Percentiles rank a stretch among this genome's conserved stretches.
phyloP scores from a whole-genome alignment of 2,113 vertebrate genomes.

The Rhagologus leucostigma region DNA sequence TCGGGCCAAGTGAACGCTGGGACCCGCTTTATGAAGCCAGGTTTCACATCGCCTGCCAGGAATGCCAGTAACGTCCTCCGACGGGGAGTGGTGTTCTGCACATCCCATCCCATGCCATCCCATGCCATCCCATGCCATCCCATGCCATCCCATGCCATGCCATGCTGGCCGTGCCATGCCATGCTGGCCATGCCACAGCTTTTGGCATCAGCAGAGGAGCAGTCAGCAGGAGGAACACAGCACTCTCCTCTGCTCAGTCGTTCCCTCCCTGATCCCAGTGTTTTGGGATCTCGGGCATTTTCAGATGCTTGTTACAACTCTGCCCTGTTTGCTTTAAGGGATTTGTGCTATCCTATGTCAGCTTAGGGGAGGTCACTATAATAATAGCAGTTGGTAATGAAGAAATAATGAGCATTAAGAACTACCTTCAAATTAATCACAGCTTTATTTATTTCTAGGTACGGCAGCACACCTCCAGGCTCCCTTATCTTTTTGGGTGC shows the following conservation, averaged over 20 bases:
- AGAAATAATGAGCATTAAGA: slow-evolving; percentile 11
- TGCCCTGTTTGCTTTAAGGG: neutral
- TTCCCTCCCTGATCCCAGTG: neutral
- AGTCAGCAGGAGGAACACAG: fast-evolving
- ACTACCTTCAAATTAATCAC: slow-evolving; percentile 23
- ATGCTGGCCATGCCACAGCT: neutral
- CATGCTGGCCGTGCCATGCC: fast-evolving
- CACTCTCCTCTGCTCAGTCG: fast-evolving
- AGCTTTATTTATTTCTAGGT: slow-evolving; percentile 9
- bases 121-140: too few relatives aligned
- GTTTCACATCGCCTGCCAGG: neutral
- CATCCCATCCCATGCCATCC: neutral
- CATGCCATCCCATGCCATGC: neutral
- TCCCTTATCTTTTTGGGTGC: slow-evolving; percentile 73
- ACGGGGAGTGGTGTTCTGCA: neutral
- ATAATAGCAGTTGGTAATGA: neutral
- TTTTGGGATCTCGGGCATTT: neutral
- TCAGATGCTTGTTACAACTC: neutral
- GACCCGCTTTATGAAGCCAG: neutral
- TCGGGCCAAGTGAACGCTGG: neutral
- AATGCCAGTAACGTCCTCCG: neutral
- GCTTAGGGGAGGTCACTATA: neutral
- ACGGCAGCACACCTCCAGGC: slow-evolving; percentile 9
- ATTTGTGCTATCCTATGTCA: neutral
- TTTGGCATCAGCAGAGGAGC: neutral